phyloP scores from a whole-genome alignment of 2,888 invertebrate species.

The Listrodromus nycthemerus region DNA sequence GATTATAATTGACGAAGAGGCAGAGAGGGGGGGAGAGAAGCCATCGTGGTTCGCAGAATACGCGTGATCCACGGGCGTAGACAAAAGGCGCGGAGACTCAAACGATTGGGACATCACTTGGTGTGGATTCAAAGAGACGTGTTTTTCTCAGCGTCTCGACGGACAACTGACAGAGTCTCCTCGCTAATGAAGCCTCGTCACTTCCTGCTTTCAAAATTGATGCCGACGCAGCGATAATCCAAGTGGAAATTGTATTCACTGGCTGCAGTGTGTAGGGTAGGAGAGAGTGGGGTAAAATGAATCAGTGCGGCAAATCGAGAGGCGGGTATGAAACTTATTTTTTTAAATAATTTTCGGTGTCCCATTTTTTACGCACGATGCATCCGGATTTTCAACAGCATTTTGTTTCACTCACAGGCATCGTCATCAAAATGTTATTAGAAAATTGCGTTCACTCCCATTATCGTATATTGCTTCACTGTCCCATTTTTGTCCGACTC shows the following conservation, averaged over 20 bases:
- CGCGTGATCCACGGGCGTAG: constrained; percentile 45
- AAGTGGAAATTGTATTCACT: background rate
- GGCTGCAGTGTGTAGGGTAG: background rate
- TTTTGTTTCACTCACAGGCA: no score
- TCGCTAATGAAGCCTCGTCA: constrained; percentile 73
- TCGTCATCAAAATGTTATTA: no score
- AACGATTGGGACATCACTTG: constrained; percentile 52
- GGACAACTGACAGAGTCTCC: constrained; percentile 35
- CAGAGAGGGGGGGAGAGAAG: constrained; percentile 9
- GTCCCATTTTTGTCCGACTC: no score
- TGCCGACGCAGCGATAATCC: constrained; percentile 49
- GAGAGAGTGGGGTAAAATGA: no score
- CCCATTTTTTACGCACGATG: no score
- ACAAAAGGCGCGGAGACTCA: constrained; percentile 26
- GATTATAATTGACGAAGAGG: constrained; percentile 69
- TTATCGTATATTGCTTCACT: no score
- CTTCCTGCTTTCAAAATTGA: constrained; percentile 79
- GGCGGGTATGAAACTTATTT: no score
- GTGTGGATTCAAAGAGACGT: constrained; percentile 5
- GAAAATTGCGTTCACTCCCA: no score
- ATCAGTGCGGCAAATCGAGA: no score
- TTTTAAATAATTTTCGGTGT: no score
- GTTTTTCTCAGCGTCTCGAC: constrained; percentile 37
- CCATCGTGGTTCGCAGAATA: constrained; percentile 57
- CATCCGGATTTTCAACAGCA: no score